Evolutionary conservation across 2,797 vertebrate genomes (phyloP), one percentile per base, ranked within the genome.

Genomic region (Paratrypauchen microcephalus): DNA sequence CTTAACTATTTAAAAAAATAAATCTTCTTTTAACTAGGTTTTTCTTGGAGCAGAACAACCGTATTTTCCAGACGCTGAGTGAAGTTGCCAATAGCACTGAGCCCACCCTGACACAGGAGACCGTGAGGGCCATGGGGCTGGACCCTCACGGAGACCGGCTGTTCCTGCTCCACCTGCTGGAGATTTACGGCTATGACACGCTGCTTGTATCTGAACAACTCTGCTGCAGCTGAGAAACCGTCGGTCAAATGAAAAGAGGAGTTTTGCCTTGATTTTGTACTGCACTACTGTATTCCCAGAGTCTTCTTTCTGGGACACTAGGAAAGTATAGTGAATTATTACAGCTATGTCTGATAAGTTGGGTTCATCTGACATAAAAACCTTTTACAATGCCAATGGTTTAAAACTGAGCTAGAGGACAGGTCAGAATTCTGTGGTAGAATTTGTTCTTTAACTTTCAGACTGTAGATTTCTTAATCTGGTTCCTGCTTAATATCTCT

Each of bases 41-140:
- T 87, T 98, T 98, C 92, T 92, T 98, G 85, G 97, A 98, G 89
- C 96, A 96, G 80, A 98, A 98, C 88, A 97, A 97, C 89, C 90
- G 96, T 81, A 98, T 98, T 84, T 98, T 98, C 88, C 96, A 98
- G 93, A 96, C 95, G 0, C 82, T 98, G 79, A 87, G 94, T 75
- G 97, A 98, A 80, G 96, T 98, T 83, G 96, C 96, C 0, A 92
- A 92, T 68, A 97, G 96, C 83, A 87, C 95, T 1, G 97, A 98
- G 74, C 97, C 96, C 85, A 97, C 95, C 0, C 87, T 98, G 66
- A 98, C 96, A 21, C 95, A 94, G 36, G 96, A 97, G 76, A 97
- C 95, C 0, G 95, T 97, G 65, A 92, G 95, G 63, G 95, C 95
- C 86, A 98, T 98, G 97, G 97, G 96, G 15, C 91, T 98, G 78